These are phyloP conservation scores for Pogonognathellus flavescens DNA, from an alignment of 1,140 invertebrate genomes.

Conservation along the genomic window DNA sequence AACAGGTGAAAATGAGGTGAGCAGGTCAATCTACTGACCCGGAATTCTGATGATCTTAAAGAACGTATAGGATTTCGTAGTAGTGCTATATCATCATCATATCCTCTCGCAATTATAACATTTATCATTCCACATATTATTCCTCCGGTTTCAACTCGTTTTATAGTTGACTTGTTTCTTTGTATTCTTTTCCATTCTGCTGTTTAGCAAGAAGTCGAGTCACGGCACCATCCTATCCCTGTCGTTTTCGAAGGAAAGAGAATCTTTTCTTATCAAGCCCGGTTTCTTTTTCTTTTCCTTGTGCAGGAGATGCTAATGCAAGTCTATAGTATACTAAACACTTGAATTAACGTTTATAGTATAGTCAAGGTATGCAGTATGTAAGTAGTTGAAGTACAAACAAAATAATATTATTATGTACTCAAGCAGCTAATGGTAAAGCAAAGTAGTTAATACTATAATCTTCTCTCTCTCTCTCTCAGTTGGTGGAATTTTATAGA, in stretches of 20 bases:
- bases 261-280: conserved; percentile 42
- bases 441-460: not conserved
- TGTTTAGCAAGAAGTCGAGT: conserved; percentile 13
- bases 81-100: conserved; percentile 16
- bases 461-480: too few species aligned
- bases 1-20: conserved; percentile 67
- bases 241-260: conserved; percentile 49
- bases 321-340: conserved; percentile 9
- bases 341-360: not conserved
- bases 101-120: conserved; percentile 31
- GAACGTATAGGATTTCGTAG: conserved; percentile 30
- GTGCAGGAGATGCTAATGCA: not conserved
- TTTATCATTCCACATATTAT: conserved; percentile 16
- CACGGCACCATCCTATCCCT: conserved; percentile 14
- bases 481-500: not conserved
- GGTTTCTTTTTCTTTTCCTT: conserved; percentile 16
- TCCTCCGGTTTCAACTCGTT: conserved; percentile 7
- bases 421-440: not conserved
- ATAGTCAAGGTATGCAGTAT: not conserved
- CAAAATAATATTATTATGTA: not conserved
- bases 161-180: not conserved
- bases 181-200: conserved; percentile 11
- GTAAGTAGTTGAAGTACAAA: not conserved
- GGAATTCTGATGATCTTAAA: conserved; percentile 57
- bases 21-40: conserved; percentile 65